A percentile compares a stretch with the other conserved stretches of the same genome.
Evolutionary conservation across 2,113 vertebrate species (phyloP).

Genomic region (Cranoglanis bouderius): DNA sequence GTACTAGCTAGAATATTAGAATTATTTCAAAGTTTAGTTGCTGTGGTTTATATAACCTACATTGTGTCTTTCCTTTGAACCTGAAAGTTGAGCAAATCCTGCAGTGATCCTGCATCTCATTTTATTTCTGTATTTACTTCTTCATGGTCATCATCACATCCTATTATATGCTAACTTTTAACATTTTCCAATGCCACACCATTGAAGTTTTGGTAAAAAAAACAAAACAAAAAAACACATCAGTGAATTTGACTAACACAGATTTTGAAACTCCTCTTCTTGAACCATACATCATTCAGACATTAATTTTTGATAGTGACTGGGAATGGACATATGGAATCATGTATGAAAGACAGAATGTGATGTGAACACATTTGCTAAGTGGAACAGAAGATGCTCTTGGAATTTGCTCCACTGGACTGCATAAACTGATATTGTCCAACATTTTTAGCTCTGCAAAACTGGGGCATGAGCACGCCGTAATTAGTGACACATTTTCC

Average conservation of each 20-base stretch:
- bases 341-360: neutral
- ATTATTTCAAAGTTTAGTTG: neutral
- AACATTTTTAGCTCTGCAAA: neutral
- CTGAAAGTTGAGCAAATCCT: neutral
- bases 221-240: neutral
- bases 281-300: neutral
- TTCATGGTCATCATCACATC: neutral
- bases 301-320: neutral
- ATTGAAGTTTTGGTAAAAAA: neutral
- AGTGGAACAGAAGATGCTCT: neutral
- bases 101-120: neutral
- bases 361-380: neutral
- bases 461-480: neutral
- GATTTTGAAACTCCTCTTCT: neutral
- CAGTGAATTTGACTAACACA: no score
- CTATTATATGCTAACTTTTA: neutral
- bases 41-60: neutral
- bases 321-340: neutral
- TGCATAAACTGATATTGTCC: neutral
- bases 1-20: neutral
- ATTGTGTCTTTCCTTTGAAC: neutral
- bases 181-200: neutral
- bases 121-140: neutral
- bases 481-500: conserved; percentile 12
- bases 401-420: neutral